Evolutionary conservation across 2,888 invertebrate species (phyloP).

Genomic region (Incurvaria masculella): DNA sequence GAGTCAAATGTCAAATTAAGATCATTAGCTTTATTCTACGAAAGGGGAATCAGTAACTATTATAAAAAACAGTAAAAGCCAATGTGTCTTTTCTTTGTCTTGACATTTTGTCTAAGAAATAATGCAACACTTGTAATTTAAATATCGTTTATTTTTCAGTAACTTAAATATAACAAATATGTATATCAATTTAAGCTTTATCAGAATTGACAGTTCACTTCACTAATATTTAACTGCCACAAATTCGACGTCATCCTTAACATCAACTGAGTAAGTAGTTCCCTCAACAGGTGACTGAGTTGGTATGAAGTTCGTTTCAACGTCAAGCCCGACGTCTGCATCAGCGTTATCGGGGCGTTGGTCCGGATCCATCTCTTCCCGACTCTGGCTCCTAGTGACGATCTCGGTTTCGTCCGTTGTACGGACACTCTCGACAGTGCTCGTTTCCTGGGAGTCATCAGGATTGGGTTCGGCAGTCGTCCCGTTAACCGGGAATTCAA

Average conservation of each 20-base stretch:
- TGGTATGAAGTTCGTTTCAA: background rate
- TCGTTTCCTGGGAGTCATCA: background rate
- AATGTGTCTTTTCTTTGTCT: no score
- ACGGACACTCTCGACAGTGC: background rate
- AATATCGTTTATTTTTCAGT: no score
- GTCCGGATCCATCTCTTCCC: background rate
- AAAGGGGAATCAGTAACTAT: no score
- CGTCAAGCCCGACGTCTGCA: background rate
- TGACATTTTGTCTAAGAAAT: no score
- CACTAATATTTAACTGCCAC: slow-evolving; percentile 24
- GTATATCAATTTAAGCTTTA: no score
- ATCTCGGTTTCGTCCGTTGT: background rate
- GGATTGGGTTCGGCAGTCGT: background rate
- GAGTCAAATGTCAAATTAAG: no score
- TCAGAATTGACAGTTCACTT: no score
- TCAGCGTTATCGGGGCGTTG: background rate
- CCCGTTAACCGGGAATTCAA: slow-evolving; percentile 28
- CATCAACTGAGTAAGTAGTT: slow-evolving; percentile 38
- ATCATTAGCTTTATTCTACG: no score
- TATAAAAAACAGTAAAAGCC: no score
- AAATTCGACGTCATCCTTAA: slow-evolving; percentile 37
- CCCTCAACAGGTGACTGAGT: slow-evolving; percentile 25
- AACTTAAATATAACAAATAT: no score
- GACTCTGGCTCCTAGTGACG: background rate
- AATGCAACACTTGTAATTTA: no score